phyloP scores from a whole-genome alignment of 2,797 vertebrate species.

The Sarcophilus harrisii region DNA sequence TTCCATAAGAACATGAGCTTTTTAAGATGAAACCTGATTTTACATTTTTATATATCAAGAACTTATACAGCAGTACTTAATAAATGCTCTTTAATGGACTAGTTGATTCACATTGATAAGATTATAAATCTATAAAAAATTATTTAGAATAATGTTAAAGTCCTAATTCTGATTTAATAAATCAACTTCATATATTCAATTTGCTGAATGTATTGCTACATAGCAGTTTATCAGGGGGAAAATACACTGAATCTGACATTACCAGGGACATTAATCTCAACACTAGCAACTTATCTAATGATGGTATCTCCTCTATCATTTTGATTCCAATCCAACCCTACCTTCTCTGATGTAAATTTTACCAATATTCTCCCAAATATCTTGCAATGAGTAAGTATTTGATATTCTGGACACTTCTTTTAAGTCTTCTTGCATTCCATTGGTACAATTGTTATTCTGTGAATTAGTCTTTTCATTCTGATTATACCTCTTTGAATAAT shows the following conservation, averaged over 20 bases:
- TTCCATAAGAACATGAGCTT: too few species aligned
- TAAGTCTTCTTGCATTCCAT: background rate
- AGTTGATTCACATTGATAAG: too few species aligned
- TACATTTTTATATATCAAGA: too few species aligned
- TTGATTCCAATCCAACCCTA: background rate
- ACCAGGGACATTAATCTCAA: background rate
- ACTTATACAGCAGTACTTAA: too few species aligned
- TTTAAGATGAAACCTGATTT: too few species aligned
- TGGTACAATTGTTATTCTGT: background rate
- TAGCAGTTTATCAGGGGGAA: background rate
- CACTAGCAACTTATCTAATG: background rate
- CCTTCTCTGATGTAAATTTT: background rate
- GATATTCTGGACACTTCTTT: background rate
- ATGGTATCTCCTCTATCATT: background rate
- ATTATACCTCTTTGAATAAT: background rate
- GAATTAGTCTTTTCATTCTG: background rate
- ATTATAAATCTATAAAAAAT: too few species aligned
- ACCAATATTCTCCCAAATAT: background rate
- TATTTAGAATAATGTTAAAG: too few species aligned
- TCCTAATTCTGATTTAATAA: too few species aligned
- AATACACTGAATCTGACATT: background rate
- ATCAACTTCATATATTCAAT: background rate
- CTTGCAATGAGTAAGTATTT: background rate
- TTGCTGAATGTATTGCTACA: background rate
- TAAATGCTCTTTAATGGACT: too few species aligned